Base-by-base conservation (phyloP, 2,113 vertebrate species). In the Anhinga rufa region DNA sequence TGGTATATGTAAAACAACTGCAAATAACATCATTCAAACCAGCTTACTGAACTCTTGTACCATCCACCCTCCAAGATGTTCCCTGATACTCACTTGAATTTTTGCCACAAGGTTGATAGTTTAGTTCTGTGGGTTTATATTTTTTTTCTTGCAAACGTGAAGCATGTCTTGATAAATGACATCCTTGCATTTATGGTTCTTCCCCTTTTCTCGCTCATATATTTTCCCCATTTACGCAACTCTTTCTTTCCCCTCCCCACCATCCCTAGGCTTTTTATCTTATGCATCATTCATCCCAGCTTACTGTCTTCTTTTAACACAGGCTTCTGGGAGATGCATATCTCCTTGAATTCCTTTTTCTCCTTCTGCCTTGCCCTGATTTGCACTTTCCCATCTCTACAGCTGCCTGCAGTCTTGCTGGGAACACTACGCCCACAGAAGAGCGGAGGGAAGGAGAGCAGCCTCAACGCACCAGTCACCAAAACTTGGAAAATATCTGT, bases 211-310 rank as follows among this genome's bases (percentile, higher is more conserved):
- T 65, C 38, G 52, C 21, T 49, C 77, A 69, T 58, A 29, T 32
- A 25, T 71, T 93, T 76, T 55, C 49, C 22, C 51, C 20, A 44
- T 81, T 68, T 22, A 40, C 2, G 4, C 44, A 42, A 32, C 17
- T 25, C 28, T 36, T 55, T n/a, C 81, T 81, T 64, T 71, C 86
- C 55, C 42, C 51, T 94, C 55, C 48, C 22, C 7, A 8, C 69
- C 26, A 14, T 78, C 82, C 81, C 72, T 24, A 36, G 86, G 55
- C 72, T 82, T 51, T 70, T 57, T 62, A 38, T 44, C 81, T 92
- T 57, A 86, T 66, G 80, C 93, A 94, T 97, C 95, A 91, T 85
- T 92, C 92, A 92, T 93, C 60, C 71, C 87, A 88, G 60, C 44
- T 74, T 26, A 6, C 52, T 51, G 71, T 70, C 66, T 93, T 48